Evolutionary conservation across 2,888 invertebrate genomes (phyloP).

Genomic region (Drosophila acutilabella): DNA sequence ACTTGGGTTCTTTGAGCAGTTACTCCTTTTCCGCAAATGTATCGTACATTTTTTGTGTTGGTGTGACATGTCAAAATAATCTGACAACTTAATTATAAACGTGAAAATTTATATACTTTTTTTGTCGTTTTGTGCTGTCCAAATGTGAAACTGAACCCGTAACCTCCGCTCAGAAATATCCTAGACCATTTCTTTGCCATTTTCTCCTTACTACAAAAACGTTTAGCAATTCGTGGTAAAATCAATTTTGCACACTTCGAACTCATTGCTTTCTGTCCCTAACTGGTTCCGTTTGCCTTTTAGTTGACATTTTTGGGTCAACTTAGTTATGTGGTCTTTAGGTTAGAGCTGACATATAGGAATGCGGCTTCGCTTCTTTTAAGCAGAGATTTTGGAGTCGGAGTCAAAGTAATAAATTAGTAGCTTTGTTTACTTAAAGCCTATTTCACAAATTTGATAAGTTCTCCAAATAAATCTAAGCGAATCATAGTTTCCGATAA

Average conservation of each 20-base stretch:
- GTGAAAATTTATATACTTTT: conserved; percentile 66
- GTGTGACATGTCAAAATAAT: conserved; percentile 83
- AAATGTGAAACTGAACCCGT: conserved; percentile 21
- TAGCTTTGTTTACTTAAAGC: no score
- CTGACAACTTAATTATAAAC: conserved; percentile 84
- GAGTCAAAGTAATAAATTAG: conserved; percentile 28
- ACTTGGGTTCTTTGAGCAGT: conserved; percentile 45
- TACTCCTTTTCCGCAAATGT: conserved; percentile 62
- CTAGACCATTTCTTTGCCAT: conserved; percentile 54
- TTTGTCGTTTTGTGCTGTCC: conserved; percentile 6
- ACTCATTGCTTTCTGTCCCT: conserved; percentile 10
- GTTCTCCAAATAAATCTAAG: no score
- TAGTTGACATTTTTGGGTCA: conserved; percentile 72
- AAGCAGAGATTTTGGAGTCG: conserved; percentile 17
- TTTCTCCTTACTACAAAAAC: conserved; percentile 52
- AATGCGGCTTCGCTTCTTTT: conserved; percentile 51
- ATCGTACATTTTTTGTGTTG: conserved; percentile 60
- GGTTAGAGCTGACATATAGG: conserved; percentile 45
- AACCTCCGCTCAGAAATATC: conserved; percentile 44
- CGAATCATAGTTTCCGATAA: no score
- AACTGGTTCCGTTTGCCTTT: conserved; percentile 30
- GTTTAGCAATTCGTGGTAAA: conserved; percentile 77
- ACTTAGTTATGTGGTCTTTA: conserved; percentile 24
- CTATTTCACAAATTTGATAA: no score
- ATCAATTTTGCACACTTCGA: conserved; percentile 71